Percentiles rank a stretch among this genome's conserved stretches.
phyloP scores from a whole-genome alignment of 2,113 vertebrate genomes.

The Apodemus sylvaticus region DNA sequence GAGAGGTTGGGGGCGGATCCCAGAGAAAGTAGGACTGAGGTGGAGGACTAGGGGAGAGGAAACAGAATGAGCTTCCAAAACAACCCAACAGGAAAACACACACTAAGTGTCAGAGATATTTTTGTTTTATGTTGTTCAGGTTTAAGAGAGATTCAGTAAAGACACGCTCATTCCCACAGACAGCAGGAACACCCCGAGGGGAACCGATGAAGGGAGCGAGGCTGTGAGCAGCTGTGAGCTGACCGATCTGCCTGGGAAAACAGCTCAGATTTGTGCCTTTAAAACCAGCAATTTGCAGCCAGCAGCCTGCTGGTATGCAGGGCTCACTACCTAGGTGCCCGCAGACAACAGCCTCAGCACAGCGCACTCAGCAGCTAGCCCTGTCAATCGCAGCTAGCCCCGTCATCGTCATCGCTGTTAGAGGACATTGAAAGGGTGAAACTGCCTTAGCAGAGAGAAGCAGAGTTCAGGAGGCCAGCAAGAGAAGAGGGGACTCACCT shows the following conservation, averaged over 20 bases:
- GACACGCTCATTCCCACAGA: fast-evolving
- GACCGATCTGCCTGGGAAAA: fast-evolving
- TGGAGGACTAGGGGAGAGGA: too few relatives aligned
- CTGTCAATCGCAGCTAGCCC: neutral
- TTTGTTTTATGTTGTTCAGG: neutral
- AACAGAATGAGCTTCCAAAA: neutral
- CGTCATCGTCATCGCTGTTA: fast-evolving
- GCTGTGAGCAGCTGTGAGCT: fast-evolving
- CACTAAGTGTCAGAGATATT: neutral
- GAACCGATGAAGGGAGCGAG: neutral
- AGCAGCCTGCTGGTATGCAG: neutral
- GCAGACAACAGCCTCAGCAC: too few relatives aligned
- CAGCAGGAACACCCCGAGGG: neutral
- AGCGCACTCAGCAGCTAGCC: fast-evolving
- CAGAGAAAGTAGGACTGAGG: neutral
- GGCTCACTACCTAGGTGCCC: neutral
- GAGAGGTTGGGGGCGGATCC: too few relatives aligned
- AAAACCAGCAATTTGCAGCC: neutral
- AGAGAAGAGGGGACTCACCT: neutral
- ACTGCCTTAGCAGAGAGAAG: neutral
- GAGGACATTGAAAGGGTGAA: neutral
- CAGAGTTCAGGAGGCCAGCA: fast-evolving
- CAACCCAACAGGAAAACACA: neutral
- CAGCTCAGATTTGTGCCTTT: neutral
- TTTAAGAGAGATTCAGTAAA: neutral